These are phyloP conservation scores for Sminthopsis crassicaudata DNA, from an alignment of 2,113 vertebrate genomes.

Conservation along the genomic window DNA sequence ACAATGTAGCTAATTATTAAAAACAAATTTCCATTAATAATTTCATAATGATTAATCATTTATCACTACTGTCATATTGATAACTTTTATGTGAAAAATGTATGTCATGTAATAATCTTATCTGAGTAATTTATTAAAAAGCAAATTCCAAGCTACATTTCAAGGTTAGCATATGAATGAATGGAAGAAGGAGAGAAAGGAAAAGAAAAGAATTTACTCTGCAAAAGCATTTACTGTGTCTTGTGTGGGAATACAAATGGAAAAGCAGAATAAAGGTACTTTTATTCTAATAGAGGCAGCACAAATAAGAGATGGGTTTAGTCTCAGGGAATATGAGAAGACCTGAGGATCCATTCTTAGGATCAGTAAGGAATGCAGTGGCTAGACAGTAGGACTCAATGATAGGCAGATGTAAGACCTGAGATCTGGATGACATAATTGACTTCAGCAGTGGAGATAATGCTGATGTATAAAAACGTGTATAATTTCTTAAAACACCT, in stretches of 20 bases:
- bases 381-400: neutral
- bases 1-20: slow-evolving; percentile 1
- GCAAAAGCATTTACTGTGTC: neutral
- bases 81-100: slow-evolving; percentile 15
- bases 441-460: neutral
- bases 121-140: slow-evolving; percentile 33
- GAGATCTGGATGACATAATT: neutral
- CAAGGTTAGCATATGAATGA: neutral
- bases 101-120: slow-evolving; percentile 22
- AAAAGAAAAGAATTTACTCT: neutral
- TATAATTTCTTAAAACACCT: neutral
- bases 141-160: neutral
- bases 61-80: neutral
- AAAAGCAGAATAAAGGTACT: neutral
- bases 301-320: neutral
- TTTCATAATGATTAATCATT: too few relatives aligned
- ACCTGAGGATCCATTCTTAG: neutral
- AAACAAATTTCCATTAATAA: slow-evolving; percentile 21
- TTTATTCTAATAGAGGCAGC: neutral
- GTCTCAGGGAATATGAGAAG: neutral
- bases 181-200: neutral
- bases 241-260: neutral
- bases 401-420: too few relatives aligned
- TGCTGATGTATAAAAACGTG: neutral
- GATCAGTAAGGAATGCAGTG: neutral